Evolutionary conservation across 2,797 vertebrate genomes (phyloP).

Genomic region (Eulemur coronatus): DNA sequence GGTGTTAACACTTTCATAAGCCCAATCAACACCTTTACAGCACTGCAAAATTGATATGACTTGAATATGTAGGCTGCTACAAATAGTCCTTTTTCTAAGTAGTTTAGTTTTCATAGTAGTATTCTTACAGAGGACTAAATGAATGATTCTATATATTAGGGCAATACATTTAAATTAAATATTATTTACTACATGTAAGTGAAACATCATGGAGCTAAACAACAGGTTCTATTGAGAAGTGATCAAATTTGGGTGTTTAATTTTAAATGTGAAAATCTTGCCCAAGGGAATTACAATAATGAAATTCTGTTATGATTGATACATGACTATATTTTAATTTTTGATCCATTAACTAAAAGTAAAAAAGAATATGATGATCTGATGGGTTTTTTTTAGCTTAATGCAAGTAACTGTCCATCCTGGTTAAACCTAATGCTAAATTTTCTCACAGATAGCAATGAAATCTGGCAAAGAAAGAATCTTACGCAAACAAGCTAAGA

Average conservation of each 20-base stretch:
- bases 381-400: neutral
- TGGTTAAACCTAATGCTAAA: slow-evolving; percentile 1
- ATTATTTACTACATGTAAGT: neutral
- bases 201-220: neutral
- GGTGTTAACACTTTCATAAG: slow-evolving; percentile 67
- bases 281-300: slow-evolving; percentile 17
- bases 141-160: neutral
- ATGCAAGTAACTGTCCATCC: neutral
- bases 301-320: neutral
- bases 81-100: neutral
- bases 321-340: neutral
- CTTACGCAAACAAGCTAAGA: neutral
- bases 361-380: neutral
- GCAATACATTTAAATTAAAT: slow-evolving; percentile 1
- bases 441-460: neutral
- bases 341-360: slow-evolving; percentile 24
- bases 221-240: neutral
- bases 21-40: slow-evolving; percentile 73
- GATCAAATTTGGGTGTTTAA: neutral
- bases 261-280: slow-evolving; percentile 26
- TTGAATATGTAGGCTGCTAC: neutral
- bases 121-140: neutral
- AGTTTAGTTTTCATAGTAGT: neutral
- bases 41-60: slow-evolving; percentile 66
- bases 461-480: neutral